Evolutionary conservation across 2,797 vertebrate genomes (phyloP), one percentile per base, ranked within the genome.

Genomic region (Capromys pilorides): DNA sequence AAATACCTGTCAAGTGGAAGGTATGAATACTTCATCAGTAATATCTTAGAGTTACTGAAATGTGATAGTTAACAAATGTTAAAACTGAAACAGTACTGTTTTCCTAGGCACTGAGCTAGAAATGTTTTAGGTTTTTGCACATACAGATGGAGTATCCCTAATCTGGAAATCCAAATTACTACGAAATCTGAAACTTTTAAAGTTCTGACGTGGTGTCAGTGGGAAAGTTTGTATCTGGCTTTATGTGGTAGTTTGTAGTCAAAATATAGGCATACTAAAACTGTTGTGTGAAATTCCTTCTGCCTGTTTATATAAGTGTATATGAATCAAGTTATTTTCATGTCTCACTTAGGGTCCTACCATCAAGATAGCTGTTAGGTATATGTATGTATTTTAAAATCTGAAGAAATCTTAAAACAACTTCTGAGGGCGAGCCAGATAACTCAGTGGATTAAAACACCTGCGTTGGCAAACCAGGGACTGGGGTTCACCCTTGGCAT

Each of bases 1-100:
- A 99, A 99, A 98, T 98, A 98, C 95, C 98, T 99, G 91, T 99
- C 99, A 88, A 97, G 98, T 98, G 98, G 98, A 98, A 98, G 98
- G 98, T 98, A 91, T 88, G 94, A 95, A 51, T 73, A 26, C 86
- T 96, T 96, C 51, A 85, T 88, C 82, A 61, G 11, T 94, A 57
- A 67, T 6, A 64, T 71, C 57, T 88, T 93, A 71, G 22, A 77
- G 12, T 86, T 5, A 18, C 14, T 95, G 57, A 93, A 85, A 75
- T 94, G 82, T 87, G 16, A 33, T 82, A 28, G 28, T 41, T 49
- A 77, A 77, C 26, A 77, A 16, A 49, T 77, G 24, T 77, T 77
- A 49, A 45, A 45, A 77, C 41, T 18, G 41, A 77, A 77, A 49
- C 41, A 77, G 16, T 77, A 18, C 41, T 49, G 41, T 77, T 28